Percentiles rank a stretch among this genome's conserved stretches.
These are phyloP conservation scores for Trachythela sp. DNA, from an alignment of 64 coral and sea anemone genomes.

Conservation along the genomic window DNA sequence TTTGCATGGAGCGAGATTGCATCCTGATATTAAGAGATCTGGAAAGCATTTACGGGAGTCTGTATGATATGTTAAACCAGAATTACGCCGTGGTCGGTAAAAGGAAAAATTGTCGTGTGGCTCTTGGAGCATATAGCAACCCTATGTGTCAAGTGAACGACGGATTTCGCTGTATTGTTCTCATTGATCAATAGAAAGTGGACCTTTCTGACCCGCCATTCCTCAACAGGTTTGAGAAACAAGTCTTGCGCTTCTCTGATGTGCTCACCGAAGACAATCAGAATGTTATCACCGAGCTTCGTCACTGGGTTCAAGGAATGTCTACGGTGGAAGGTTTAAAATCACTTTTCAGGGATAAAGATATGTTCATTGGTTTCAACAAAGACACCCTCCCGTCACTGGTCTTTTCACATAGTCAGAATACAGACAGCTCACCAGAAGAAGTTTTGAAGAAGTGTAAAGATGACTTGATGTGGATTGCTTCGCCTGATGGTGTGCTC, in stretches of 20 bases:
- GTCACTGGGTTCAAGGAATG: conserved; percentile 51
- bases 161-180: conserved; percentile 88
- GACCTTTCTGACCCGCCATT: conserved; percentile 90
- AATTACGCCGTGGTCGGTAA: conserved; percentile 90
- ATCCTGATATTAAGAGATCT: conserved; percentile 76
- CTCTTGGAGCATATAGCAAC: conserved; percentile 85
- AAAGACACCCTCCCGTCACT: conserved; percentile 74
- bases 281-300: conserved; percentile 25
- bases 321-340: conserved; percentile 39
- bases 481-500: conserved; percentile 67
- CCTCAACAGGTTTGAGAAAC: conserved; percentile 96
- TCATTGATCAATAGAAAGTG: conserved; percentile 77
- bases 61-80: conserved; percentile 96
- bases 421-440: neutral
- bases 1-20: conserved; percentile 90
- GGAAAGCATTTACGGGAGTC: conserved; percentile 84
- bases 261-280: conserved; percentile 50
- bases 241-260: conserved; percentile 80
- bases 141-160: conserved; percentile 95
- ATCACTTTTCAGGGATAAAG: conserved; percentile 52
- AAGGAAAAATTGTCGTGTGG: conserved; percentile 83
- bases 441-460: conserved; percentile 59
- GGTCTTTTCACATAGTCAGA: conserved; percentile 43
- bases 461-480: conserved; percentile 60
- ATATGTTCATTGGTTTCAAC: conserved; percentile 81